Evolutionary conservation across 2,888 invertebrate genomes (phyloP).

Genomic region (Calameuta pallipes): DNA sequence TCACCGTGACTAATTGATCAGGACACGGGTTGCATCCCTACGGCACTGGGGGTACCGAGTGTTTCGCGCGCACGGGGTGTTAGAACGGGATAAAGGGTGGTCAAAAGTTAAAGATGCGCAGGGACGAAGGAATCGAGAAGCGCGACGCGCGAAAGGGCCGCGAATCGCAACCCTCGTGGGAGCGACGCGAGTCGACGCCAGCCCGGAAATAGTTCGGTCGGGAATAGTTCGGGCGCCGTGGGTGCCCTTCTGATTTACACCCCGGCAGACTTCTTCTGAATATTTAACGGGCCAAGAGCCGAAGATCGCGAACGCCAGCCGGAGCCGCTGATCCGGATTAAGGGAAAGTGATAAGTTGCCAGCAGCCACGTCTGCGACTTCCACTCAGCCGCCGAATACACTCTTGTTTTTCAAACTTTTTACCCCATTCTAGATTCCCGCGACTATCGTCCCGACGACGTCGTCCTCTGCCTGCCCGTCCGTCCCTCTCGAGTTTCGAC

Average conservation of each 20-base stretch:
- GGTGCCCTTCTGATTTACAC: slow-evolving; percentile 48
- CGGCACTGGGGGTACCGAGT: no score
- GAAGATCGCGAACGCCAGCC: slow-evolving; percentile 38
- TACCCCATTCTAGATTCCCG: not conserved
- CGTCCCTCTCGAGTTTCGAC: no score
- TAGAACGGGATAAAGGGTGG: no score
- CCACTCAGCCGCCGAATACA: slow-evolving; percentile 20
- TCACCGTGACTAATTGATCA: no score
- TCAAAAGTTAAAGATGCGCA: not conserved
- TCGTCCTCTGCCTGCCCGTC: no score
- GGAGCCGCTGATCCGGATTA: slow-evolving; percentile 53
- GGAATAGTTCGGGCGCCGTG: slow-evolving; percentile 15
- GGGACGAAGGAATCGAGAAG: not conserved
- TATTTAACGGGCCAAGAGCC: slow-evolving; percentile 51
- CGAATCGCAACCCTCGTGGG: slow-evolving; percentile 13
- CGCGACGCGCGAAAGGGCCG: not conserved
- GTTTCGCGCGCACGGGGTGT: no score
- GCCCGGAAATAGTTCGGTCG: no score
- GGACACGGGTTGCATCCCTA: no score
- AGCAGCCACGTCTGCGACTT: slow-evolving; percentile 24
- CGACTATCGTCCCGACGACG: not conserved
- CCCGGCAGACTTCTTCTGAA: slow-evolving; percentile 50
- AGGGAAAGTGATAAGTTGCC: slow-evolving; percentile 56
- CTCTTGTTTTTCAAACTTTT: slow-evolving; percentile 20
- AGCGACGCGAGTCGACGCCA: slow-evolving; percentile 35